Percentiles rank a stretch among this genome's conserved stretches.
Evolutionary conservation across 2,797 vertebrate species (phyloP).

Genomic region (Sphenopsis melanotis): DNA sequence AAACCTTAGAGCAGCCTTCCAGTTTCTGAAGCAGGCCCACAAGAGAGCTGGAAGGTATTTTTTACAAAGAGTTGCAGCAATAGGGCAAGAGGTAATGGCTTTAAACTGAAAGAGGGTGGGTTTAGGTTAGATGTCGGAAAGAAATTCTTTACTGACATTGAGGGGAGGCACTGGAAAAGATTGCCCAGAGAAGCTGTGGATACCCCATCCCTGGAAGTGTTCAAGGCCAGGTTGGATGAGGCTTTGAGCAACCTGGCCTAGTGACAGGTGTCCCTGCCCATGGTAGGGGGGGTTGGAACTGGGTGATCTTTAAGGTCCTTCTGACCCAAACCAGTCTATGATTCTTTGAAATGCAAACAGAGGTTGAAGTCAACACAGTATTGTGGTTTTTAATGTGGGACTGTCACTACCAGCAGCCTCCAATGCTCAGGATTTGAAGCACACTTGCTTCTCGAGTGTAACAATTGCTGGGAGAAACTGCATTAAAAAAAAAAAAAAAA

Average conservation of each 20-base stretch:
- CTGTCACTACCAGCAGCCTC: background rate
- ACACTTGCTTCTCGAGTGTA: background rate
- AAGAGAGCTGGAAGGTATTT: background rate
- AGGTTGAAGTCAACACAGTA: background rate
- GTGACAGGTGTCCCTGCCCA: background rate
- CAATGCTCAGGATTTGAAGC: background rate
- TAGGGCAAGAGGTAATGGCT: background rate
- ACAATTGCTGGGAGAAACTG: background rate
- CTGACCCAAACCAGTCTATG: background rate
- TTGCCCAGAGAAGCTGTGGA: background rate
- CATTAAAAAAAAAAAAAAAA: background rate
- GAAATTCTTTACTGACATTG: background rate
- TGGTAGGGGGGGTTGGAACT: accelerated
- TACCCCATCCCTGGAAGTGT: too few relatives aligned
- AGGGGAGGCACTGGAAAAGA: background rate
- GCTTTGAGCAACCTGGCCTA: background rate
- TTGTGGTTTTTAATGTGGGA: background rate
- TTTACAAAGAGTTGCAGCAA: background rate
- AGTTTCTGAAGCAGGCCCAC: background rate
- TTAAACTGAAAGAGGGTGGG: background rate
- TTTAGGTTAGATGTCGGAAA: background rate
- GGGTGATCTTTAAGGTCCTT: background rate
- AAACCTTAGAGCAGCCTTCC: background rate
- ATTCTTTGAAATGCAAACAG: background rate
- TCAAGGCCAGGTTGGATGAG: background rate